Conservation (phyloP, 2,113 vertebrate genomes). For the Orycteropus afer region DNA sequence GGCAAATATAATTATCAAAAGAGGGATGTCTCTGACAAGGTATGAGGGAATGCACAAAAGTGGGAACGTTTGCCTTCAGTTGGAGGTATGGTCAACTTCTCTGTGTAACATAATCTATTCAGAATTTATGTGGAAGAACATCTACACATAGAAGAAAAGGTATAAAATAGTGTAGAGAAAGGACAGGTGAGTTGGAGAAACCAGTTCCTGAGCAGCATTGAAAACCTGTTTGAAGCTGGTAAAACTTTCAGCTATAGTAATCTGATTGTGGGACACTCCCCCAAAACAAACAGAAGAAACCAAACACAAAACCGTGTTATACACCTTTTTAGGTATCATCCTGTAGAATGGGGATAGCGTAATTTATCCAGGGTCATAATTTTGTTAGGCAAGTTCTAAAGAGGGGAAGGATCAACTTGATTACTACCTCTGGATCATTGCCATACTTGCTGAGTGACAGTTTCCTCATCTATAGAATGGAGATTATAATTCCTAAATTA, state of each 20-base stretch:
- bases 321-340: background rate
- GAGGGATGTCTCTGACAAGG: background rate
- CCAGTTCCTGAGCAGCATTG: background rate
- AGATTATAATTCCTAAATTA: conserved; percentile 24
- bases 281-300: too few relatives aligned
- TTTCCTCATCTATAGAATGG: background rate
- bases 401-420: background rate
- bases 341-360: background rate
- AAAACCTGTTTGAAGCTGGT: background rate
- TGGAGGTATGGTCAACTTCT: background rate
- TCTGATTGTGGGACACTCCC: background rate
- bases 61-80: background rate
- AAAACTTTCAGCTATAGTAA: background rate
- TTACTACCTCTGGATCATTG: conserved; percentile 4
- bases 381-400: conserved; percentile 2
- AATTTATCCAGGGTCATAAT: background rate
- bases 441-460: background rate
- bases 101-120: background rate
- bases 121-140: background rate
- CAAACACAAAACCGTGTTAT: too few relatives aligned
- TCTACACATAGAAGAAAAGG: conserved; percentile 16
- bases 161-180: background rate
- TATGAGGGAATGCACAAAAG: background rate
- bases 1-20: background rate
- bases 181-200: background rate